Conservation (phyloP, 2,888 invertebrate species). For the Stratiomys singularior region DNA sequence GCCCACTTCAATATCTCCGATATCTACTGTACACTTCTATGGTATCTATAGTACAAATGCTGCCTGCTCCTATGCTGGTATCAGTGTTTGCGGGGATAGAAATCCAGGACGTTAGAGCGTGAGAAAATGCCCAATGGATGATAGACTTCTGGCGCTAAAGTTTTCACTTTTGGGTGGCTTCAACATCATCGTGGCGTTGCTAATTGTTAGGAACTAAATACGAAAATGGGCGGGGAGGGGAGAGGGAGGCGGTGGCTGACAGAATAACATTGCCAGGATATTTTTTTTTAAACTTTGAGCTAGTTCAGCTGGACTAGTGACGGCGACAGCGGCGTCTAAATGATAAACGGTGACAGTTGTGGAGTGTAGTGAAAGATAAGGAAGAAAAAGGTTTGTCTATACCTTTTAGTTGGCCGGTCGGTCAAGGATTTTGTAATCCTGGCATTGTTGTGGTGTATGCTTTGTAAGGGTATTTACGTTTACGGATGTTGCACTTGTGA, state of each 20-base stretch:
- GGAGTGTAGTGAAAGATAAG: conserved; percentile 20
- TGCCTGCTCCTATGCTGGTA: not conserved
- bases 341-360: conserved; percentile 31
- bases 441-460: not conserved
- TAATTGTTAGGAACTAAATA: conserved; percentile 2
- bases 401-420: not conserved
- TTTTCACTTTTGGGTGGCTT: conserved; percentile 31
- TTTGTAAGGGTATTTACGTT: not conserved
- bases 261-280: not conserved
- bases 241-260: not conserved
- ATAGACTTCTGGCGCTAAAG: conserved; percentile 26
- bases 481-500: not conserved
- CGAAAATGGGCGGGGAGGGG: not conserved
- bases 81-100: not conserved
- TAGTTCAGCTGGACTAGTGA: not conserved
- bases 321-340: not conserved
- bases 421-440: conserved; percentile 7
- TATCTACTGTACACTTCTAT: not conserved
- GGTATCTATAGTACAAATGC: not conserved
- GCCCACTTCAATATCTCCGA: conserved; percentile 30
- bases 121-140: conserved; percentile 24
- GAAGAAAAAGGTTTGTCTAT: conserved; percentile 4
- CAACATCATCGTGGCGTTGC: not conserved
- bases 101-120: conserved; percentile 16
- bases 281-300: not conserved